Base-by-base conservation (phyloP, 2,113 vertebrate species). In the Rhagologus leucostigma region DNA sequence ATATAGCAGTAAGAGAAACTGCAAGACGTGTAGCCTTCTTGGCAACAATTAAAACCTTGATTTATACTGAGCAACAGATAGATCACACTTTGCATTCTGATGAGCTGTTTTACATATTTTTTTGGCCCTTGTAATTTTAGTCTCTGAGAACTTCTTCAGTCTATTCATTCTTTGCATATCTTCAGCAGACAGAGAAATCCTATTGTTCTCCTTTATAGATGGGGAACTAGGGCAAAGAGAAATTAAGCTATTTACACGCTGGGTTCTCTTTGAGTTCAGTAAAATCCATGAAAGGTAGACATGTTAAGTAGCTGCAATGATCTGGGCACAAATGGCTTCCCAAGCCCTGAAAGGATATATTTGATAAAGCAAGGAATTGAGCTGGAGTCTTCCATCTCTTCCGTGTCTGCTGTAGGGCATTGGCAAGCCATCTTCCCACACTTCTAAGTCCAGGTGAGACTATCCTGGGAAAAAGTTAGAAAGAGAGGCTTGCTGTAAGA, bases 21-120 rank as follows among this genome's bases (percentile, higher is more conserved):
- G 84, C 78, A 82, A 90, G 85, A 70, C 5, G 1, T 44, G 39
- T 47, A 95, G 78, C 63, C 67, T 85, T 90, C 79, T 70, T 84
- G 64, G 85, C 82, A 97, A 86, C 79, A 93, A 46, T 86, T 92
- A 90, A 90, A 97, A 89, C 64, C 30, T 82, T 82, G 57, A 78
- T 87, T 95, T 94, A 55, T 55, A 74, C 68, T 59, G 26, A 84
- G 89, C 83, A 93, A 92, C 90, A 90, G 55, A 69, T 37, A 91
- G 74, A 83, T 77, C 90, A 77, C 70, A 23, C 59, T 88, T 90
- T 88, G 85, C 90, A 96, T 96, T 93, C 90, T 94, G 75, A 94
- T 96, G 82, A 95, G 55, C 85, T 95, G 52, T 39, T 96, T 92
- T 92, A 89, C 89, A 52, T 84, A 70, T 60, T 90, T 89, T 44